Conservation (phyloP, 2,888 invertebrate genomes). For the Chesias legatella region DNA sequence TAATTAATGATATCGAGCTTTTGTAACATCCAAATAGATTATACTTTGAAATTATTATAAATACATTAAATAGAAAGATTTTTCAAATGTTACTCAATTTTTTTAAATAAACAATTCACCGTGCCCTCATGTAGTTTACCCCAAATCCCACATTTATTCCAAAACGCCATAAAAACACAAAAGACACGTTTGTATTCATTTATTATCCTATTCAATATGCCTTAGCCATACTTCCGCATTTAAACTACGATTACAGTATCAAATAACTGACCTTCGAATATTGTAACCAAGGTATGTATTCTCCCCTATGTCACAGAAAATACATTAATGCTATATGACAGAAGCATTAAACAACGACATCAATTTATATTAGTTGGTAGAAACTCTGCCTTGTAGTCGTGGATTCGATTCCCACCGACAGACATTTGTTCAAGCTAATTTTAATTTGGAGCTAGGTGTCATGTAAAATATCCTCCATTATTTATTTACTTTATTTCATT, state of each 20-base stretch:
- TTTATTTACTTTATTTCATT: too few species aligned
- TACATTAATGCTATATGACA: not conserved
- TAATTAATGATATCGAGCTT: too few species aligned
- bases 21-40: too few species aligned
- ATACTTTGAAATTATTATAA: too few species aligned
- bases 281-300: conserved; percentile 8
- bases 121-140: conserved; percentile 24
- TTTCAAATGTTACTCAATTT: too few species aligned
- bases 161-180: conserved; percentile 21
- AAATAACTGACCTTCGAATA: conserved; percentile 17
- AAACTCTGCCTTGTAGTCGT: too few species aligned
- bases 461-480: too few species aligned
- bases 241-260: conserved; percentile 23
- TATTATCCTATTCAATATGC: conserved; percentile 24
- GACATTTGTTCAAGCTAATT: too few species aligned
- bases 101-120: conserved; percentile 13
- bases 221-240: conserved; percentile 26
- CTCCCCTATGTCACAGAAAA: conserved; percentile 21
- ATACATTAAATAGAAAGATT: too few species aligned
- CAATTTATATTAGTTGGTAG: too few species aligned
- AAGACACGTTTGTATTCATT: conserved; percentile 14
- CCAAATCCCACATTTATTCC: conserved; percentile 20
- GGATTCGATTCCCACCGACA: too few species aligned
- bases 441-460: too few species aligned
- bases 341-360: not conserved